Evolutionary conservation across 2,797 vertebrate species (phyloP).

Genomic region (Cossypha niveicapilla): DNA sequence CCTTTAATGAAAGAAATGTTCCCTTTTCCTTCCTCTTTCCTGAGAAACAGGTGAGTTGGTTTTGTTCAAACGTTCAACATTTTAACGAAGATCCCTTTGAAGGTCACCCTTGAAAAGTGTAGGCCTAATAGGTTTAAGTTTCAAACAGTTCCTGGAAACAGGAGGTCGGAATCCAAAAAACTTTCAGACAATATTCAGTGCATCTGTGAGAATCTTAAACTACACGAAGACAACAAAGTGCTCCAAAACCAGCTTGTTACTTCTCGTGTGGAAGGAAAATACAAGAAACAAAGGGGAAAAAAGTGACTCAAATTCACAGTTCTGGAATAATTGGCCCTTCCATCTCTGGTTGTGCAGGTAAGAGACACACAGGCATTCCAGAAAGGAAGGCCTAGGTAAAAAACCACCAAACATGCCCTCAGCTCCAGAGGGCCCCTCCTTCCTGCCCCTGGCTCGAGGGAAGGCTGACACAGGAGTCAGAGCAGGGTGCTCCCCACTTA

Average conservation of each 20-base stretch:
- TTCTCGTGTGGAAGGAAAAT: not conserved
- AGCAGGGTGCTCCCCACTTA: not conserved
- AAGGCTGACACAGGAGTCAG: not conserved
- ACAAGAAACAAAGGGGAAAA: not conserved
- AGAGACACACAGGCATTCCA: not conserved
- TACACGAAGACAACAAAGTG: not conserved
- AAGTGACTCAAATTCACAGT: not conserved
- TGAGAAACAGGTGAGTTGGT: not conserved
- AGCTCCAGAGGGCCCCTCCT: not conserved
- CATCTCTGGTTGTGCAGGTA: not conserved
- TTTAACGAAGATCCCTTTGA: conserved; percentile 17
- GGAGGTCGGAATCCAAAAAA: conserved; percentile 10
- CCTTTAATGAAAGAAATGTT: not conserved
- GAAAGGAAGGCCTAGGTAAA: not conserved
- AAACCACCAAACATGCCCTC: not conserved
- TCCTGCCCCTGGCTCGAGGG: not conserved
- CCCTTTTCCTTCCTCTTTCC: not conserved
- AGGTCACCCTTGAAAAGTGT: not conserved
- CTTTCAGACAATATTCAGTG: not conserved
- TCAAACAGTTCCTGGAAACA: not conserved
- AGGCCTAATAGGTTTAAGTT: not conserved
- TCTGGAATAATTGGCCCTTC: not conserved
- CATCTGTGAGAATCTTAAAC: not conserved
- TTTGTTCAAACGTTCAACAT: not conserved
- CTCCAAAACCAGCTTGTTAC: not conserved